Conservation (phyloP, 2,113 vertebrate genomes). For the Reinhardtius hippoglossoides region DNA sequence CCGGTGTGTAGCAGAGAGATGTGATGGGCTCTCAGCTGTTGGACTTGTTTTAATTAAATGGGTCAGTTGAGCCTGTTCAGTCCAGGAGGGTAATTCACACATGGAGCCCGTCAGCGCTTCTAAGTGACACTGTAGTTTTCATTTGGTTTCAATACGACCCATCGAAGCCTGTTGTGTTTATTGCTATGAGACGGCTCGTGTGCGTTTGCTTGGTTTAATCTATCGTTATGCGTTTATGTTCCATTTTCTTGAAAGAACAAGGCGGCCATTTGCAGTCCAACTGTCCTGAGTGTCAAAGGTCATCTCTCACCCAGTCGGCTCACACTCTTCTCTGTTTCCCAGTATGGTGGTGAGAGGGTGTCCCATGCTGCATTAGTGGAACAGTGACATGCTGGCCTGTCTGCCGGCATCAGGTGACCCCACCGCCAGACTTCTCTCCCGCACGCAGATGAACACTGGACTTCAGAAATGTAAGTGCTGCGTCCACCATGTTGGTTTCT, state of each 20-base stretch:
- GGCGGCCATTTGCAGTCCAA: conserved; percentile 60
- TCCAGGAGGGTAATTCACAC: too few species aligned
- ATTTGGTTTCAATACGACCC: too few species aligned
- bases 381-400: conserved; percentile 97
- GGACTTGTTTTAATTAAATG: too few species aligned
- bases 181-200: too few species aligned
- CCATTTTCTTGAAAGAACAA: neutral
- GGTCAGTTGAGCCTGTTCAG: too few species aligned
- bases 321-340: conserved; percentile 62
- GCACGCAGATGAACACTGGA: conserved; percentile 99
- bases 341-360: conserved; percentile 88
- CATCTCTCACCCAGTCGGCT: conserved; percentile 41
- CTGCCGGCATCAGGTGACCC: conserved; percentile 93
- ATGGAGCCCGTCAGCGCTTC: too few species aligned
- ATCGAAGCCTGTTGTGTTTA: too few species aligned
- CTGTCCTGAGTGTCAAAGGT: conserved; percentile 48
- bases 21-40: too few species aligned
- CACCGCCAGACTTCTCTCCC: conserved; percentile 92
- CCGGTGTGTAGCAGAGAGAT: too few species aligned
- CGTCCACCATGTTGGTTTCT: neutral
- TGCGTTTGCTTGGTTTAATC: too few species aligned
- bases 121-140: too few species aligned
- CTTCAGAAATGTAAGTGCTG: conserved; percentile 97
- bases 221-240: too few species aligned
- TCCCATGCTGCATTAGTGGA: conserved; percentile 90